phyloP scores from a whole-genome alignment of 2,113 vertebrate genomes.

The Equus przewalskii region DNA sequence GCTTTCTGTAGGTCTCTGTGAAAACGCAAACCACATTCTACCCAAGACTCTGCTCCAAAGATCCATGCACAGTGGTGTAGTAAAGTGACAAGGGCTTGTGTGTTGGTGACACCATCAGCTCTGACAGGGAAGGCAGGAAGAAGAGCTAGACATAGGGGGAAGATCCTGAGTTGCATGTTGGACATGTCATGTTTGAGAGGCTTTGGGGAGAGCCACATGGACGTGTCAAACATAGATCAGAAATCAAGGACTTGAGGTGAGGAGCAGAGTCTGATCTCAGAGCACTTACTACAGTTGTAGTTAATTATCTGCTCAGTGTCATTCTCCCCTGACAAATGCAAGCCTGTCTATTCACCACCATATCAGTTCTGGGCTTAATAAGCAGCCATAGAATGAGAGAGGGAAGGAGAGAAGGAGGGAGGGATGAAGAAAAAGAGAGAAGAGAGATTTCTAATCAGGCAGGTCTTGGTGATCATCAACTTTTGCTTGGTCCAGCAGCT shows the following conservation, averaged over 20 bases:
- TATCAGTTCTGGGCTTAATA: background rate
- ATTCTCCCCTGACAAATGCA: background rate
- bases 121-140: background rate
- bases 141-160: background rate
- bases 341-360: background rate
- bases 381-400: background rate
- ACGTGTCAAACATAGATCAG: background rate
- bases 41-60: fast-evolving
- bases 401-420: fast-evolving
- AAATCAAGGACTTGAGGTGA: background rate
- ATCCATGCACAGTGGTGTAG: background rate
- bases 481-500: background rate
- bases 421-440: background rate
- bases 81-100: background rate
- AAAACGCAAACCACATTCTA: background rate
- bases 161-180: background rate
- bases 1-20: background rate
- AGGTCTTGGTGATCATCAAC: background rate
- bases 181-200: background rate
- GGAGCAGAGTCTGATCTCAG: background rate
- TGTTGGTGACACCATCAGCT: background rate
- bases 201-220: background rate
- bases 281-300: background rate
- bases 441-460: background rate
- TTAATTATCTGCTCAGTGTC: background rate